Evolutionary conservation across 2,888 invertebrate genomes (phyloP).

Genomic region (Agrochola litura): DNA sequence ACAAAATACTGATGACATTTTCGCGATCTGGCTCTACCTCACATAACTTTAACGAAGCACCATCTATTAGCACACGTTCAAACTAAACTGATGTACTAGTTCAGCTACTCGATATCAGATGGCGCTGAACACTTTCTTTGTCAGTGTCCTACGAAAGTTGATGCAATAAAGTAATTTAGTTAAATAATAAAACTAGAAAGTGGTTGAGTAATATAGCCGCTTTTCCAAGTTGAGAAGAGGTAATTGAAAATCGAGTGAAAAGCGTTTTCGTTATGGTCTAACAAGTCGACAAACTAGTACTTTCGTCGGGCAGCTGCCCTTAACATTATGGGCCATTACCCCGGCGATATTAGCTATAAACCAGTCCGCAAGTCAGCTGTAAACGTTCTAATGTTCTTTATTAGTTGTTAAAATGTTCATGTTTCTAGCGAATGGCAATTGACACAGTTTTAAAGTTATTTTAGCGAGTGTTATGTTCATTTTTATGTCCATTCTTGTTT

Average conservation of each 20-base stretch:
- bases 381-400: constrained; percentile 40
- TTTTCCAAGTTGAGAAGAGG: constrained; percentile 58
- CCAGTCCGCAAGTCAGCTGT: constrained; percentile 38
- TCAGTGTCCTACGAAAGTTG: constrained; percentile 7
- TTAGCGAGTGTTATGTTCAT: neutral
- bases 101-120: constrained; percentile 57
- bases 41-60: constrained; percentile 12
- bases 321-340: constrained; percentile 75
- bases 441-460: constrained; percentile 32
- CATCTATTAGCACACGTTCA: constrained; percentile 28
- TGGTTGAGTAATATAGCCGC: constrained; percentile 45
- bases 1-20: neutral
- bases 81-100: constrained; percentile 28
- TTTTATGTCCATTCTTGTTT: constrained; percentile 1
- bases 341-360: constrained; percentile 46
- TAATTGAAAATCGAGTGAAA: constrained; percentile 83
- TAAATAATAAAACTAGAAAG: constrained; percentile 58
- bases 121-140: constrained; percentile 35
- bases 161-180: constrained; percentile 32
- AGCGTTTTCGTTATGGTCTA: constrained; percentile 76
- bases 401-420: constrained; percentile 41
- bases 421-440: constrained; percentile 34
- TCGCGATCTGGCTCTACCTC: too few species aligned
- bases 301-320: constrained; percentile 78
- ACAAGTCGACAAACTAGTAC: constrained; percentile 71